Percentiles rank a stretch among this genome's conserved stretches.
Conservation (phyloP, 2,797 vertebrate genomes). For the Miichthys miiuy region DNA sequence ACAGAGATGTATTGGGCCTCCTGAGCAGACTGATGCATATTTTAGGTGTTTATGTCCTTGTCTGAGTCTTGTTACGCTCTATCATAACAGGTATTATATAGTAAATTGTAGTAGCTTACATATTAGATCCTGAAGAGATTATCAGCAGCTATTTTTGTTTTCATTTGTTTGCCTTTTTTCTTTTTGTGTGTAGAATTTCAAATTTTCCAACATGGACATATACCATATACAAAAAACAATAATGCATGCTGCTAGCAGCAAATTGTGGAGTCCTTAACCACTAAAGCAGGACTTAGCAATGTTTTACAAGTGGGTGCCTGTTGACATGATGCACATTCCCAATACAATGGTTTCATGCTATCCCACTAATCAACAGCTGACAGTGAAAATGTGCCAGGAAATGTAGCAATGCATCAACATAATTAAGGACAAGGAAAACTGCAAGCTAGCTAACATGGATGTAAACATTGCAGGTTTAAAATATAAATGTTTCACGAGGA, state of each 20-base stretch:
- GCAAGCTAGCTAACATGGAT: background rate
- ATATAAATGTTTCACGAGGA: background rate
- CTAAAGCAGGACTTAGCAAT: background rate
- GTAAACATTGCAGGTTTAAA: background rate
- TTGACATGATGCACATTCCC: background rate
- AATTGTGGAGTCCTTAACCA: background rate
- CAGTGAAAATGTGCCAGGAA: background rate
- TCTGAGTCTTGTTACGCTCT: background rate
- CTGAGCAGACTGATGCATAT: conserved; percentile 35
- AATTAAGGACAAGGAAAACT: background rate
- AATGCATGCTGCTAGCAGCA: background rate
- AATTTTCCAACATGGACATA: background rate
- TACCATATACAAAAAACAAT: background rate
- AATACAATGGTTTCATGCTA: background rate
- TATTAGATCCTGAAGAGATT: background rate
- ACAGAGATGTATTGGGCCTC: conserved; percentile 48
- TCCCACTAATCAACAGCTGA: background rate
- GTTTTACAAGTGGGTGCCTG: background rate
- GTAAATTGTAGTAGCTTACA: no score
- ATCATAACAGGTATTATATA: background rate
- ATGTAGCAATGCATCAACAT: background rate
- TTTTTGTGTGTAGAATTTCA: background rate
- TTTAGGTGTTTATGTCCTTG: conserved; percentile 31
- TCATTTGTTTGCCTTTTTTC: background rate
- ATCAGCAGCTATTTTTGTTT: background rate